Evolutionary conservation across 2,113 vertebrate genomes (phyloP).

Genomic region (Nansenia antarctica): DNA sequence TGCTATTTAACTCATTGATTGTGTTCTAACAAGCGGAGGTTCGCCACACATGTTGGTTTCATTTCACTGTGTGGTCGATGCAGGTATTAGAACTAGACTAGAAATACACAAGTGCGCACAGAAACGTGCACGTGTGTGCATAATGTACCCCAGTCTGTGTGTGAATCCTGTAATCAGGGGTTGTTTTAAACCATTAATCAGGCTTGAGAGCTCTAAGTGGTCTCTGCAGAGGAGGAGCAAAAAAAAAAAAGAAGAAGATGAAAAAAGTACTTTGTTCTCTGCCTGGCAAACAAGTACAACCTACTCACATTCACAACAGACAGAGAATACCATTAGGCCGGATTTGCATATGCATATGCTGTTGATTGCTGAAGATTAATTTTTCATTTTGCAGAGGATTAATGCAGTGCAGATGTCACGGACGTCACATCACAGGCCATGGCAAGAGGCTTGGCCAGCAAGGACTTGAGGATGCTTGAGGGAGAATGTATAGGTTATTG

Average conservation of each 20-base stretch:
- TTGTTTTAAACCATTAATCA: not conserved
- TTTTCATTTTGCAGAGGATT: slow-evolving; percentile 20
- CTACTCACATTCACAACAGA: not conserved
- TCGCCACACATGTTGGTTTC: too few species aligned
- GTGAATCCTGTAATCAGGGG: not conserved
- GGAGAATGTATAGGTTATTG: not conserved
- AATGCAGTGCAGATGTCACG: slow-evolving; percentile 37
- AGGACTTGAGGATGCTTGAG: too few species aligned
- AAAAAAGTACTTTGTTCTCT: not conserved
- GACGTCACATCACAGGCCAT: not conserved
- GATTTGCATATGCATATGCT: slow-evolving; percentile 23
- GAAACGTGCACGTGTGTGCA: not conserved
- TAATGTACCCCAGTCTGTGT: not conserved
- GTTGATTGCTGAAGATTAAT: slow-evolving; percentile 20
- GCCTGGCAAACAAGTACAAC: slow-evolving; percentile 1
- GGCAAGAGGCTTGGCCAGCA: not conserved
- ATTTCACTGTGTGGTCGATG: not conserved
- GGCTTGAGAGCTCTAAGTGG: not conserved
- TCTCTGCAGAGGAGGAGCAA: not conserved
- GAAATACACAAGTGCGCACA: not conserved
- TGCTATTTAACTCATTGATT: too few species aligned
- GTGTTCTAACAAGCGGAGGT: too few species aligned
- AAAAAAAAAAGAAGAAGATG: not conserved
- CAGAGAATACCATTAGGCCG: slow-evolving; percentile 13
- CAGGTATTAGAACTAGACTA: too few species aligned